Percentiles rank a stretch among this genome's conserved stretches.
Evolutionary conservation across 2,888 invertebrate genomes (phyloP).

Genomic region (Phengaris alcon): DNA sequence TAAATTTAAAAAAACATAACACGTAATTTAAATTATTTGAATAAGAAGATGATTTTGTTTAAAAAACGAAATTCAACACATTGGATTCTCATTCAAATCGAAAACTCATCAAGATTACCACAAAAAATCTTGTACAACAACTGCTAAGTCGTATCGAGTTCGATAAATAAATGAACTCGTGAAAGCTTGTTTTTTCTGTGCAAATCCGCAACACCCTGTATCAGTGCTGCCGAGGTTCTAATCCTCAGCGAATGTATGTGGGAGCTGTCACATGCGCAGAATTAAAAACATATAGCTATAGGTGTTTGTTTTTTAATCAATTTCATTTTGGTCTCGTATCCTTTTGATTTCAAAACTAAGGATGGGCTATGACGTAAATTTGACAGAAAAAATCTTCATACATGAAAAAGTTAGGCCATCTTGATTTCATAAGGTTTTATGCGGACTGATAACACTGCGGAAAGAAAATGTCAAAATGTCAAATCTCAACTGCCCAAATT

Average conservation of each 20-base stretch:
- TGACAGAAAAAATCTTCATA: too few species aligned
- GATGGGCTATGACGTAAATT: too few species aligned
- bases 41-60: too few species aligned
- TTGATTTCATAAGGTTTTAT: too few species aligned
- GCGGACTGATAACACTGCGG: too few species aligned
- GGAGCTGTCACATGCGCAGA: slow-evolving; percentile 59
- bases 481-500: too few species aligned
- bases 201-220: slow-evolving; percentile 51
- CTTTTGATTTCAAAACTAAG: neutral
- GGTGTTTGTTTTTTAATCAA: slow-evolving; percentile 25
- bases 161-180: slow-evolving; percentile 21
- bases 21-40: too few species aligned
- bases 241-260: slow-evolving; percentile 74
- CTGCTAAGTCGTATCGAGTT: slow-evolving; percentile 1
- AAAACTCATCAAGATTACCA: slow-evolving; percentile 5
- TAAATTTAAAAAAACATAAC: too few species aligned
- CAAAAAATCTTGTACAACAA: slow-evolving; percentile 21
- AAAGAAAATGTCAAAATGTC: too few species aligned
- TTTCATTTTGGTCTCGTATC: neutral
- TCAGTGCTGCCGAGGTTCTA: slow-evolving; percentile 53
- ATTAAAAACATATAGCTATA: slow-evolving; percentile 52
- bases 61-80: neutral
- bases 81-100: neutral
- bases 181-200: slow-evolving; percentile 33
- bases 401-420: too few species aligned